Evolutionary conservation across 2,113 vertebrate species (phyloP).

Genomic region (Xenopus borealis): DNA sequence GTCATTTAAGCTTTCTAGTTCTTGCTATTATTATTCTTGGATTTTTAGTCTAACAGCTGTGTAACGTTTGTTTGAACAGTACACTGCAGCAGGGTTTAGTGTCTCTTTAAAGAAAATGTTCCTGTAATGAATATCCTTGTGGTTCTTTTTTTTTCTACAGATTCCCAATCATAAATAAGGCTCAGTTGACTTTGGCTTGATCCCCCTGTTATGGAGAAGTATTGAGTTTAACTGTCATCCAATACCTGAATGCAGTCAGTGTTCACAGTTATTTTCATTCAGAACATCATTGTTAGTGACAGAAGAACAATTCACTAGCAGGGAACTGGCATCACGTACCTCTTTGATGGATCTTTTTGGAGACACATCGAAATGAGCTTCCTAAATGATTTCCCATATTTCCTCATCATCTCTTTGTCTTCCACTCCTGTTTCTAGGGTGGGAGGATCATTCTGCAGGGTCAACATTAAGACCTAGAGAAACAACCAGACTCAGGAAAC

Average conservation of each 20-base stretch:
- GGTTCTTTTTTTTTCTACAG: too few species aligned
- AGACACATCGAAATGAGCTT: slow-evolving; percentile 97
- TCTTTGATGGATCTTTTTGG: slow-evolving; percentile 98
- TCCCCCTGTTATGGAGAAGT: background rate
- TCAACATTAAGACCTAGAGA: slow-evolving; percentile 93
- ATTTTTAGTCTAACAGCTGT: too few species aligned
- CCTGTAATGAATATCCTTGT: too few species aligned
- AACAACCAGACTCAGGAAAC: too few species aligned
- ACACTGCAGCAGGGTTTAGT: too few species aligned
- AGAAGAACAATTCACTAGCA: background rate
- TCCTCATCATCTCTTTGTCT: slow-evolving; percentile 96
- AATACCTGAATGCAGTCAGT: background rate
- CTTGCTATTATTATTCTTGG: too few species aligned
- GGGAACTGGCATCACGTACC: slow-evolving; percentile 65
- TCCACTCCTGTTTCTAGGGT: slow-evolving; percentile 92
- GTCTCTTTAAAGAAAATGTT: too few species aligned
- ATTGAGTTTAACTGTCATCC: background rate
- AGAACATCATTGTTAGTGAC: background rate
- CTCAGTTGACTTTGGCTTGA: too few species aligned
- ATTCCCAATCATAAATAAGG: too few species aligned
- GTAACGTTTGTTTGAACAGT: too few species aligned
- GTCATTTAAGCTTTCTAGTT: too few species aligned
- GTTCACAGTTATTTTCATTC: background rate
- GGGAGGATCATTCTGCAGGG: slow-evolving; percentile 95
- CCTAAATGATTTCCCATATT: slow-evolving; percentile 97